Evolutionary conservation across 2,888 invertebrate species (phyloP).

Genomic region (Synergus gifuensis): DNA sequence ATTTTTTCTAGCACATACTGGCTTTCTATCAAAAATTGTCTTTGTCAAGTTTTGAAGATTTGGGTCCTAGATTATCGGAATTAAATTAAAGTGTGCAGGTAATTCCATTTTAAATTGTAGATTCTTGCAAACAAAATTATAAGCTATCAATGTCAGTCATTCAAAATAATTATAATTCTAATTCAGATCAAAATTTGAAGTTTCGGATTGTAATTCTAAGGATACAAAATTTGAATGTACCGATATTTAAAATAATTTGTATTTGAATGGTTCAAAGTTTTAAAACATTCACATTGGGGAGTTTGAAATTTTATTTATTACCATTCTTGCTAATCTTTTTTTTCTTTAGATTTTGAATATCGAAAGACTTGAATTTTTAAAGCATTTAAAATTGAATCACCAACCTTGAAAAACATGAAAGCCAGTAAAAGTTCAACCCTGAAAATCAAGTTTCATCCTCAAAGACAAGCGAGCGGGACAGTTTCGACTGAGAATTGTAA

Average conservation of each 20-base stretch:
- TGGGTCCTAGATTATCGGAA: not conserved
- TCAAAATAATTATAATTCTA: too few relatives aligned
- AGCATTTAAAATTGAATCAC: constrained; percentile 1
- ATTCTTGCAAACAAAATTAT: not conserved
- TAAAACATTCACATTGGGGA: not conserved
- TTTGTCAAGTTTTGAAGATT: not conserved
- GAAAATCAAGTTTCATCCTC: not conserved
- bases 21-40: not conserved
- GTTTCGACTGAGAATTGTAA: constrained; percentile 26
- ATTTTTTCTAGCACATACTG: constrained; percentile 4
- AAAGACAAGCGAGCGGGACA: constrained; percentile 38
- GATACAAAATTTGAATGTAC: too few relatives aligned
- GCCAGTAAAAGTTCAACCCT: not conserved
- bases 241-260: too few relatives aligned
- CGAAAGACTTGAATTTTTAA: not conserved
- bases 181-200: too few relatives aligned
- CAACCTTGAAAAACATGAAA: not conserved
- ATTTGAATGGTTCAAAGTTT: not conserved
- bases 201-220: too few relatives aligned
- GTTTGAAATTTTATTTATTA: not conserved
- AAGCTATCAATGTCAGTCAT: not conserved
- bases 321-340: not conserved
- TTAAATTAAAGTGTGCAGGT: not conserved
- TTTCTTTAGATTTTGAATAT: not conserved
- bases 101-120: not conserved